Evolutionary conservation across 2,888 invertebrate genomes (phyloP), one percentile per base, ranked within the genome.

Genomic region (Phaonia tiefii): DNA sequence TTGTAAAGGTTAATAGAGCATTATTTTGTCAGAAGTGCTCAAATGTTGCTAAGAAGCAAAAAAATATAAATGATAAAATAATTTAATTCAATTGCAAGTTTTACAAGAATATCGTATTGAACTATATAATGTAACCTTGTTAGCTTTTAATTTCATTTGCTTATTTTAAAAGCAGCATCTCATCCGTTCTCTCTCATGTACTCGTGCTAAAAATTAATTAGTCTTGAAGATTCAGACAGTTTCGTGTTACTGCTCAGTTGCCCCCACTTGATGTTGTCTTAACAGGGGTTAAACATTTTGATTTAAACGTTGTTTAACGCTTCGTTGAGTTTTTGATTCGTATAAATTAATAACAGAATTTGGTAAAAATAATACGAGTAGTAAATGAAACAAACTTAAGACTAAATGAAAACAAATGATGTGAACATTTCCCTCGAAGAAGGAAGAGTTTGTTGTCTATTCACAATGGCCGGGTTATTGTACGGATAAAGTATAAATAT

Each of bases 251-350:
- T 13, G 60, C 22, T 82, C 42, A 37, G 31, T 26, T 76, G 78
- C 78, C 26, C 65, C 83, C 72, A 54, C 37, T 60, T 63, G 63
- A 63, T 39, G n/a, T 63, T 63, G 31, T 3, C 39, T 39, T 20
- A 63, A 63, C 63, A 42, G n/a, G 42, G 63, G 63, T 63, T 63
- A 63, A 63, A 37, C 60, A 46, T 31, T 75, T 67, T 17, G 20
- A 73, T 75, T 77, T 44, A 81, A 80, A 74, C 51, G 56, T 13
- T 66, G 39, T 81, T 71, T 74, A 75, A 81, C 65, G 81, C 78
- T 56, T 78, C 75, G 75, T 65, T 81, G 75, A 31, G 1, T 75
- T 69, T 81, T 26, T 51, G 46, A 58, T 46, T 44, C 17, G 39
- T 67, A 46, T 22, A 51, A 72, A 77, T 80, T 75, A 26, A 54